These are phyloP conservation scores for Drymonia ruficornis DNA, from an alignment of 2,888 invertebrate species.

Conservation along the genomic window DNA sequence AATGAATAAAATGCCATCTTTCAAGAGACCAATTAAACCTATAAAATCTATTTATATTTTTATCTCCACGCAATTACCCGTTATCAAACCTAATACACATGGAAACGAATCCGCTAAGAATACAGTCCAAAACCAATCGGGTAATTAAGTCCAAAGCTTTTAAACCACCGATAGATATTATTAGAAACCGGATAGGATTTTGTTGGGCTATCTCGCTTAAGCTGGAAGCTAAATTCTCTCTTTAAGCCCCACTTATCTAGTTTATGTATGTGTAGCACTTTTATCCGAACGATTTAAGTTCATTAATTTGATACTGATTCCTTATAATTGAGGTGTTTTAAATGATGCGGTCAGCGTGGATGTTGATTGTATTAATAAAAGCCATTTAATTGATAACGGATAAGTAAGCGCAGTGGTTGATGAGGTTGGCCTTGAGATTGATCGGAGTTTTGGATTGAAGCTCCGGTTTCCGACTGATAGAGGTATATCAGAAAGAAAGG, in stretches of 20 bases:
- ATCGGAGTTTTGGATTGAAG: not conserved
- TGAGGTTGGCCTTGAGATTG: not conserved
- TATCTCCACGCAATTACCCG: conserved; percentile 26
- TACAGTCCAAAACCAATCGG: conserved; percentile 54
- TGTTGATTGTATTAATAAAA: conserved; percentile 20
- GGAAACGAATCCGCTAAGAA: conserved; percentile 43
- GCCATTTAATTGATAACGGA: conserved; percentile 8
- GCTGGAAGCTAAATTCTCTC: conserved; percentile 54
- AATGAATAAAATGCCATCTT: no score
- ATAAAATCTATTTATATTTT: not conserved
- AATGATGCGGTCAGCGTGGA: conserved; percentile 22
- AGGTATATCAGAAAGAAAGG: no score
- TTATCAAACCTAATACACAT: conserved; percentile 37
- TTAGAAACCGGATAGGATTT: conserved; percentile 63
- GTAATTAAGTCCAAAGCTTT: conserved; percentile 66
- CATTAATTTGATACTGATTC: conserved; percentile 19
- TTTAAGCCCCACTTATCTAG: conserved; percentile 60
- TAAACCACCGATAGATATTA: conserved; percentile 58
- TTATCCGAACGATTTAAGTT: conserved; percentile 33
- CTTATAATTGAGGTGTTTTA: conserved; percentile 46
- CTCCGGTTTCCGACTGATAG: no score
- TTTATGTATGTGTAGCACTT: conserved; percentile 60
- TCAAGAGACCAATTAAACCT: not conserved
- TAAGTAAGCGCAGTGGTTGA: conserved; percentile 4
- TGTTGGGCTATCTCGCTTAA: conserved; percentile 50